Evolutionary conservation across 2,888 invertebrate genomes (phyloP).

Genomic region (Tridacna gigas): DNA sequence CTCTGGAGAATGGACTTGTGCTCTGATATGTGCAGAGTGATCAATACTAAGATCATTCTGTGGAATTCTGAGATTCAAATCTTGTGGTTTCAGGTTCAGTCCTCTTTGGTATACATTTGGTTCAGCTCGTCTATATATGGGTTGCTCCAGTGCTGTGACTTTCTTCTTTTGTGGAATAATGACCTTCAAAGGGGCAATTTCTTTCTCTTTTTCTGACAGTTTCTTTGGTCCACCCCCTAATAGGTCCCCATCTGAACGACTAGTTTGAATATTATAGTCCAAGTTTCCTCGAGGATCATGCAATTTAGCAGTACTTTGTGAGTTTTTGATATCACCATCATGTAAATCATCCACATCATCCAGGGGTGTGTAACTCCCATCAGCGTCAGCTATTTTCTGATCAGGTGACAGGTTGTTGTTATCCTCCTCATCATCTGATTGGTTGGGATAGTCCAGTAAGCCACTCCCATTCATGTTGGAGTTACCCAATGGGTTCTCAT

Average conservation of each 20-base stretch:
- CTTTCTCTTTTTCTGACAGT: slow-evolving; percentile 57
- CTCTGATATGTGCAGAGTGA: slow-evolving; percentile 40
- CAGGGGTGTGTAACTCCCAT: slow-evolving; percentile 61
- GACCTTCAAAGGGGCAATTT: slow-evolving; percentile 43
- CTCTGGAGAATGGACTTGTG: slow-evolving; percentile 59
- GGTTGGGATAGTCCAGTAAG: slow-evolving; percentile 56
- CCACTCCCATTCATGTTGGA: slow-evolving; percentile 55
- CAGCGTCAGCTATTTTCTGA: slow-evolving; percentile 56
- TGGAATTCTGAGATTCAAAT: slow-evolving; percentile 50
- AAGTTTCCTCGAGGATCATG: slow-evolving; percentile 58
- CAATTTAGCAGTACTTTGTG: slow-evolving; percentile 54
- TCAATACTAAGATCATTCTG: slow-evolving; percentile 32
- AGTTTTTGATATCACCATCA: slow-evolving; percentile 35
- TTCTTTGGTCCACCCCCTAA: slow-evolving; percentile 50
- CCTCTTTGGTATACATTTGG: slow-evolving; percentile 62
- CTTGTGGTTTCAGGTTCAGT: slow-evolving; percentile 45
- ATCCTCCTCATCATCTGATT: slow-evolving; percentile 51
- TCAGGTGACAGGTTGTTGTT: slow-evolving; percentile 60
- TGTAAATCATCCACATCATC: slow-evolving; percentile 58
- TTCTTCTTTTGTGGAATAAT: slow-evolving; percentile 39
- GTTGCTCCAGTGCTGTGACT: slow-evolving; percentile 29
- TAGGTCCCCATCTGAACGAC: slow-evolving; percentile 62
- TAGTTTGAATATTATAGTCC: slow-evolving; percentile 61
- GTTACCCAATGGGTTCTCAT: slow-evolving; percentile 27
- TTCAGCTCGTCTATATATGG: slow-evolving; percentile 44